Conservation (phyloP, 2,797 vertebrate species). For the Arvicola amphibius region DNA sequence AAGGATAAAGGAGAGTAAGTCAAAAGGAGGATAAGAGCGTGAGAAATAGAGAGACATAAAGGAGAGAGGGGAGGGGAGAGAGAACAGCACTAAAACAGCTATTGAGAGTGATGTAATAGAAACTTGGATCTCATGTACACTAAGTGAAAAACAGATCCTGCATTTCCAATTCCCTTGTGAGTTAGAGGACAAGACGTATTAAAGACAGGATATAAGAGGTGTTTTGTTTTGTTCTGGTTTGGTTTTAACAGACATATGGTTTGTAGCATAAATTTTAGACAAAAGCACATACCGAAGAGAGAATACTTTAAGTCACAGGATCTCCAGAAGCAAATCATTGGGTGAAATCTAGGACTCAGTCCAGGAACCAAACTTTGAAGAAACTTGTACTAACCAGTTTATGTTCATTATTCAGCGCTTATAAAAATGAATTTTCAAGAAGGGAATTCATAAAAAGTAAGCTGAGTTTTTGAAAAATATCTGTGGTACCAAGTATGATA, state of each 20-base stretch:
- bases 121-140: not conserved
- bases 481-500: not conserved
- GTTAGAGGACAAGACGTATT: not conserved
- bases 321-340: not conserved
- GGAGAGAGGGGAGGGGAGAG: not conserved
- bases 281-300: not conserved
- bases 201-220: not conserved
- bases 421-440: slow-evolving; percentile 43
- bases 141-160: not conserved
- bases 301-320: not conserved
- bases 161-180: not conserved
- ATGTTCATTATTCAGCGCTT: not conserved
- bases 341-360: not conserved
- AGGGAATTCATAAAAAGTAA: not conserved
- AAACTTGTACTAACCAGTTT: not conserved
- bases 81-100: not conserved
- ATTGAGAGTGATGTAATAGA: not conserved
- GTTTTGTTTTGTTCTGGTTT: not conserved
- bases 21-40: too few relatives aligned
- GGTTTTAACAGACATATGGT: not conserved
- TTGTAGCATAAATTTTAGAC: not conserved
- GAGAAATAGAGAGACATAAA: not conserved
- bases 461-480: not conserved
- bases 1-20: not conserved
- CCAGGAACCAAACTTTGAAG: not conserved